phyloP scores from a whole-genome alignment of 2,113 vertebrate species.

The Perca flavescens region DNA sequence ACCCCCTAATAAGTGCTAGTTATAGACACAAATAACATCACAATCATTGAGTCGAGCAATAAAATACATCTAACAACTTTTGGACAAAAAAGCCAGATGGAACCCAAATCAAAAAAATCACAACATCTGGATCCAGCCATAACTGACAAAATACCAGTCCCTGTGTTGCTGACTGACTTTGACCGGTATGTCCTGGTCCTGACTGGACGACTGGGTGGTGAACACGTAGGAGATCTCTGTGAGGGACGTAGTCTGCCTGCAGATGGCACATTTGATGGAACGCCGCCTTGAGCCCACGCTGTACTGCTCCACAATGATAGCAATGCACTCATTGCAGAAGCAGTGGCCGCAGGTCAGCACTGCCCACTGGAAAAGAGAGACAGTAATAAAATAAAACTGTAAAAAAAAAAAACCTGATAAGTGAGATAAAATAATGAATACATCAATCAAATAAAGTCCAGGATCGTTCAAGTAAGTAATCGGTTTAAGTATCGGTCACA shows the following conservation, averaged over 20 bases:
- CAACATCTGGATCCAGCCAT: too few species aligned
- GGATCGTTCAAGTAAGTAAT: not conserved
- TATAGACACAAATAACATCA: not conserved
- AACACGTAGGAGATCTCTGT: constrained; percentile 98
- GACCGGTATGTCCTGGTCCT: constrained; percentile 94
- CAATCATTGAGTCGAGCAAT: not conserved
- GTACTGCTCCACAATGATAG: constrained; percentile 97
- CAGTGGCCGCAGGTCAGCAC: constrained; percentile 98
- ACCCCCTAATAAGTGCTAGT: not conserved
- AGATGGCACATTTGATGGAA: constrained; percentile 97
- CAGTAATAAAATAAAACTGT: not conserved
- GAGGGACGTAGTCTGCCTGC: constrained; percentile 95
- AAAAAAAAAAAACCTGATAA: not conserved
- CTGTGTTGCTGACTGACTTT: constrained; percentile 81
- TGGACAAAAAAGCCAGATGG: not conserved
- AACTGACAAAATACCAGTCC: not conserved
- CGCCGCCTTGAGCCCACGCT: constrained; percentile 91
- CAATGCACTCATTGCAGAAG: constrained; percentile 96
- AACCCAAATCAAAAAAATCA: not conserved
- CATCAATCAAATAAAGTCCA: not conserved
- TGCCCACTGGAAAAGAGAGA: constrained; percentile 88
- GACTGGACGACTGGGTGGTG: constrained; percentile 89
- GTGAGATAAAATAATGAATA: not conserved
- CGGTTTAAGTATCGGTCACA: not conserved
- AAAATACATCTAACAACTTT: not conserved